These are phyloP conservation scores for Sebastes oblongus DNA, from an alignment of 2,797 vertebrate genomes.

Conservation along the genomic window DNA sequence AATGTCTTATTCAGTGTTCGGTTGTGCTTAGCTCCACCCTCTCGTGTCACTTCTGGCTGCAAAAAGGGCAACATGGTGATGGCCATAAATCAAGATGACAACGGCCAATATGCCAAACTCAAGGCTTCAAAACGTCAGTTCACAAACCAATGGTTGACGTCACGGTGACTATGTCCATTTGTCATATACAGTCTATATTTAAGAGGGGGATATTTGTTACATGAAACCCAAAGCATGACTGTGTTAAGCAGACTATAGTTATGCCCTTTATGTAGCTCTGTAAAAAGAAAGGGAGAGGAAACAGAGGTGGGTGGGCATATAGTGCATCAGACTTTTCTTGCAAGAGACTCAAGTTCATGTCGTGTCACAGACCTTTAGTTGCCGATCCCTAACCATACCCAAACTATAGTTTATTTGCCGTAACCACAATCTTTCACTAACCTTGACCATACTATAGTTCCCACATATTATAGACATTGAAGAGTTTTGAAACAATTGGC, in stretches of 20 bases:
- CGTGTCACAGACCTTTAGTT: neutral
- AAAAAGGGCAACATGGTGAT: no score
- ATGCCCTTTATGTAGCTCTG: neutral
- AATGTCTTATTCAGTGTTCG: no score
- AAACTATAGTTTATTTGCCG: neutral
- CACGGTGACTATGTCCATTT: no score
- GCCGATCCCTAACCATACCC: neutral
- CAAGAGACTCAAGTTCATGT: neutral
- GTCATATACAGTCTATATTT: neutral
- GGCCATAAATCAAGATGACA: no score
- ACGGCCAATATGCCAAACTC: no score
- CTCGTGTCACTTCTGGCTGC: no score
- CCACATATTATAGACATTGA: neutral
- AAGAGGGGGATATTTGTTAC: neutral
- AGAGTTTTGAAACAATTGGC: neutral
- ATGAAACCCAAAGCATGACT: conserved; percentile 17
- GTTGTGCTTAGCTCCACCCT: no score
- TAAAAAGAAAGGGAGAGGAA: neutral
- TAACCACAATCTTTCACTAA: neutral
- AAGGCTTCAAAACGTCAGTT: no score
- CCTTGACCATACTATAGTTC: neutral
- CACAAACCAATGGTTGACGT: no score
- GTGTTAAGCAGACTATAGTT: conserved; percentile 19
- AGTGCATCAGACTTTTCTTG: neutral
- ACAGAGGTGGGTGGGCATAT: neutral